Conservation (phyloP, 2,797 vertebrate genomes). For the Bovichtus diacanthus region DNA sequence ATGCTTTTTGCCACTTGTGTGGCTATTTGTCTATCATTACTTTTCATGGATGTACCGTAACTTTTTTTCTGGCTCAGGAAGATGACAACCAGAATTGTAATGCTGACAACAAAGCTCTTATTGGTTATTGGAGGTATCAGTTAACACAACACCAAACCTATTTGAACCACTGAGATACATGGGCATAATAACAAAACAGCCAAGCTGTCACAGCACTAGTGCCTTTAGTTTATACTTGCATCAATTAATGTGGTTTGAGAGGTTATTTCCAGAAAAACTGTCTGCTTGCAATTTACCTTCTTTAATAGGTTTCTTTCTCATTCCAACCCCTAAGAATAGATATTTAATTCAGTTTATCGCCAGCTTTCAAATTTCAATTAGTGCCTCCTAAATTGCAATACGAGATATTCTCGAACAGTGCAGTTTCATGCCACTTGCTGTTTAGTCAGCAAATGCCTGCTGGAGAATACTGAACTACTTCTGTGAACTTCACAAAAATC, state of each 20-base stretch:
- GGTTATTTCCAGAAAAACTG: constrained; percentile 20
- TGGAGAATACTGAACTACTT: constrained; percentile 41
- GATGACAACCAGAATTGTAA: background rate
- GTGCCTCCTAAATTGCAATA: constrained; percentile 62
- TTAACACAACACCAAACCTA: background rate
- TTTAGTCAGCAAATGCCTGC: constrained; percentile 68
- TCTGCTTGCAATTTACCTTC: constrained; percentile 38
- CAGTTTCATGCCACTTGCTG: constrained; percentile 52
- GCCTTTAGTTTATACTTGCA: constrained; percentile 4
- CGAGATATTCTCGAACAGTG: constrained; percentile 55
- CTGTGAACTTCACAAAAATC: constrained; percentile 12
- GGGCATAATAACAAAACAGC: constrained; percentile 2
- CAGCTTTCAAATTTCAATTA: constrained; percentile 73
- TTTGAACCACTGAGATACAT: background rate
- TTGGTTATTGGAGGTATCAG: background rate
- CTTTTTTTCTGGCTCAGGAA: background rate
- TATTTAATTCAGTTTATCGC: constrained; percentile 65
- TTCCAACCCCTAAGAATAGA: constrained; percentile 48
- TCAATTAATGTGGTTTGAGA: background rate
- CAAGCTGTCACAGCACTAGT: constrained; percentile 1
- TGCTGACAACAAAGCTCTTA: background rate
- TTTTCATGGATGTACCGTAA: background rate
- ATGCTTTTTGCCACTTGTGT: background rate
- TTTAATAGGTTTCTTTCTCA: constrained; percentile 60
- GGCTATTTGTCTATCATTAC: background rate